Percentiles rank a stretch among this genome's conserved stretches.
Conservation (phyloP, 2,888 invertebrate genomes). For the Mythimna vitellina region DNA sequence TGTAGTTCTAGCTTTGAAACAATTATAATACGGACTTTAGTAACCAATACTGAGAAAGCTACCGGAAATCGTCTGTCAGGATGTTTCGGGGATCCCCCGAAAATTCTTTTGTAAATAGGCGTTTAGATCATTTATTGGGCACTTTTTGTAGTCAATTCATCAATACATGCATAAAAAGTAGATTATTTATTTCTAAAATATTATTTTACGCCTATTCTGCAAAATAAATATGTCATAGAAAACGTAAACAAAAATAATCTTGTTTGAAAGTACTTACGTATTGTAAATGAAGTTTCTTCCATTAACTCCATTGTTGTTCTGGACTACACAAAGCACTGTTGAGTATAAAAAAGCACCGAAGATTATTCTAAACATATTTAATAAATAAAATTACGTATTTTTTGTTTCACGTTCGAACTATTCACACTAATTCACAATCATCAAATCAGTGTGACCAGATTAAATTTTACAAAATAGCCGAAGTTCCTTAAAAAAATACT, state of each 20-base stretch:
- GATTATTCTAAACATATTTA: constrained; percentile 60
- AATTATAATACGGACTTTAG: not conserved
- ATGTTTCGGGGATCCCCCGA: constrained; percentile 11
- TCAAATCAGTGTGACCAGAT: not conserved
- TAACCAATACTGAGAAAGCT: too few species aligned
- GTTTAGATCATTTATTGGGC: not conserved
- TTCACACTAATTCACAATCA: not conserved
- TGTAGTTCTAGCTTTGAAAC: not conserved
- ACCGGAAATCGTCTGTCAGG: too few species aligned
- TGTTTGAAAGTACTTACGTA: constrained; percentile 71
- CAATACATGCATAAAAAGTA: not conserved
- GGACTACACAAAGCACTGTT: constrained; percentile 45
- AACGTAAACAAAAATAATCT: constrained; percentile 48
- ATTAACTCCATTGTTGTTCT: constrained; percentile 29
- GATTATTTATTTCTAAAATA: not conserved
- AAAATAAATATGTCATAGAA: not conserved
- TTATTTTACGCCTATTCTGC: not conserved
- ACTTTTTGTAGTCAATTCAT: not conserved
- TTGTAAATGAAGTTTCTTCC: constrained; percentile 78
- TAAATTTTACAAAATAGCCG: too few species aligned
- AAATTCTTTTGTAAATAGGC: not conserved
- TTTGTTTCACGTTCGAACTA: constrained; percentile 14
- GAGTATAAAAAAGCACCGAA: constrained; percentile 50
- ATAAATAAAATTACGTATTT: not conserved
- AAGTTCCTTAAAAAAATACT: too few species aligned